phyloP scores from a whole-genome alignment of 1,140 invertebrate species.

The Drosophila teissieri region DNA sequence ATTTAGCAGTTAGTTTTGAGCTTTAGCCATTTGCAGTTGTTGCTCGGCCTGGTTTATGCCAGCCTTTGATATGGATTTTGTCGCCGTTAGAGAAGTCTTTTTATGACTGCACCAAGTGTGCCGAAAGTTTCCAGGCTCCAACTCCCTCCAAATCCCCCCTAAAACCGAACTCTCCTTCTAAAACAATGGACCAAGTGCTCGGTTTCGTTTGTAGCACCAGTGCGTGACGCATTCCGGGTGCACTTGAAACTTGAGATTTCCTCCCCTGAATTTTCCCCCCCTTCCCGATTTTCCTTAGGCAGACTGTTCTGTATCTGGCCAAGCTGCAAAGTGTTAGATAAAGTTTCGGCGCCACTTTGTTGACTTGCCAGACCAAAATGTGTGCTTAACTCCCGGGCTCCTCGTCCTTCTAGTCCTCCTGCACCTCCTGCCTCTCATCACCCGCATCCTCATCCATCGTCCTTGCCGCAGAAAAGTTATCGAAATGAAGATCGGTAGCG shows the following conservation, averaged over 20 bases:
- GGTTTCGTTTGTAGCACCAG: slow-evolving; percentile 48
- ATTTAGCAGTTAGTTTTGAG: slow-evolving; percentile 79
- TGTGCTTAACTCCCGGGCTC: slow-evolving; percentile 55
- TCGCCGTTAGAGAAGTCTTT: slow-evolving; percentile 50
- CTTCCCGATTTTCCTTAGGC: not conserved
- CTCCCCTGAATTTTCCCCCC: not conserved
- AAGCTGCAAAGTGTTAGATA: slow-evolving; percentile 70
- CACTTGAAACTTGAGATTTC: slow-evolving; percentile 68
- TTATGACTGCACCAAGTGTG: slow-evolving; percentile 80
- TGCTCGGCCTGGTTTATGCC: slow-evolving; percentile 65
- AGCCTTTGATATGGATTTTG: slow-evolving; percentile 63
- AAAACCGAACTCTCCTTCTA: slow-evolving; percentile 1
- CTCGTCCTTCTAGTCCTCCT: not conserved
- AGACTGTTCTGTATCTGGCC: slow-evolving; percentile 52
- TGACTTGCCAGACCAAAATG: slow-evolving; percentile 72
- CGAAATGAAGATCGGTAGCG: slow-evolving; percentile 47
- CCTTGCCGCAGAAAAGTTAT: slow-evolving; percentile 36
- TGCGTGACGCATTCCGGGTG: slow-evolving; percentile 75
- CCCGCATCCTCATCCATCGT: not conserved
- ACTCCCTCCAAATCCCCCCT: not conserved
- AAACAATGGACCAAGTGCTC: slow-evolving; percentile 53
- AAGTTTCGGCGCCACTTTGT: slow-evolving; percentile 76
- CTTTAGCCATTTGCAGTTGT: slow-evolving; percentile 63
- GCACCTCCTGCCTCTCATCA: no score
- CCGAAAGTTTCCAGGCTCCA: slow-evolving; percentile 56